Evolutionary conservation across 1,140 invertebrate genomes (phyloP).

Genomic region (Helicoverpa armigera): DNA sequence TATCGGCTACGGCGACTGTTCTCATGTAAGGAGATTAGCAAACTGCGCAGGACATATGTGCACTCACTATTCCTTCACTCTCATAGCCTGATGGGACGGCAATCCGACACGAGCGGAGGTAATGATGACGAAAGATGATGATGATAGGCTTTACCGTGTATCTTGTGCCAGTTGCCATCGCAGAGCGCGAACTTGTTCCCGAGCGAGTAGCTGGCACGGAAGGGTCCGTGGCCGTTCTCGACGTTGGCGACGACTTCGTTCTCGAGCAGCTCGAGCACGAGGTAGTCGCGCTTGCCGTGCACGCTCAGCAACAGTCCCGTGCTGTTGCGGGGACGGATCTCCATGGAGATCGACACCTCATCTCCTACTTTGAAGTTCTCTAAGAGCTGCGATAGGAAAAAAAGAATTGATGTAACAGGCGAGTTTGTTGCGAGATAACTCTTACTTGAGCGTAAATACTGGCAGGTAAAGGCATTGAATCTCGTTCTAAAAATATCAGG

Average conservation of each 20-base stretch:
- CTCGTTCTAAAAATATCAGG: too few relatives aligned
- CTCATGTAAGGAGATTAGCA: too few relatives aligned
- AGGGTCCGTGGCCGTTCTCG: slow-evolving; percentile 94
- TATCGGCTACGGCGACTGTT: too few relatives aligned
- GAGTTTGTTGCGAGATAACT: too few relatives aligned
- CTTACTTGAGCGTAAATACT: too few relatives aligned
- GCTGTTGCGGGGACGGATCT: slow-evolving; percentile 95
- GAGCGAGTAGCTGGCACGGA: slow-evolving; percentile 91
- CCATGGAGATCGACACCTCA: slow-evolving; percentile 93
- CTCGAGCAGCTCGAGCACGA: slow-evolving; percentile 95
- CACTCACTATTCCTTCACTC: too few relatives aligned
- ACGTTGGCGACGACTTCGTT: slow-evolving; percentile 94
- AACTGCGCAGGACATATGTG: too few relatives aligned
- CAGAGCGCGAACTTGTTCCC: slow-evolving; percentile 92
- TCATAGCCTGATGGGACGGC: too few relatives aligned
- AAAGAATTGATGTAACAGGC: not conserved
- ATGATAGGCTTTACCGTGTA: slow-evolving; percentile 89
- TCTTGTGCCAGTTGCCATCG: slow-evolving; percentile 97
- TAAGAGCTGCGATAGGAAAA: slow-evolving; percentile 78
- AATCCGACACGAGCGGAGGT: too few relatives aligned
- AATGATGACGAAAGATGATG: too few relatives aligned
- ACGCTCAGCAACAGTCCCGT: slow-evolving; percentile 94
- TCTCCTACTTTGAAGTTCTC: slow-evolving; percentile 93
- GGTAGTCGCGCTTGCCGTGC: slow-evolving; percentile 92
- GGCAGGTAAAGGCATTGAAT: too few relatives aligned